Percentiles rank a stretch among this genome's conserved stretches.
Conservation (phyloP, 2,113 vertebrate species). For the Erythrocercus mccallii region DNA sequence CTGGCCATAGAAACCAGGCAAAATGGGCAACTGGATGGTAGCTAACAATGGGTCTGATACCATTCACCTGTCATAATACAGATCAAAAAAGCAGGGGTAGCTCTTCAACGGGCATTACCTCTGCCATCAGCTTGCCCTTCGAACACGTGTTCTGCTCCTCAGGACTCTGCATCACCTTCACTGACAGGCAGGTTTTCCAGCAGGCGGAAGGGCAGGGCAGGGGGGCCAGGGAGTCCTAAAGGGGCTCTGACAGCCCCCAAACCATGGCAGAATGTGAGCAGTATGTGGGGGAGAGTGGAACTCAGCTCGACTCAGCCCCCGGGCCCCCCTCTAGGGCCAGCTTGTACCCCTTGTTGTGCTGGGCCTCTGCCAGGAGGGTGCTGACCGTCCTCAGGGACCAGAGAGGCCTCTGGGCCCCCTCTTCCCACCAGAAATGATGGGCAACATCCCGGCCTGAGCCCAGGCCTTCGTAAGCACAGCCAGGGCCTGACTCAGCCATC, state of each 20-base stretch:
- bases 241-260: neutral
- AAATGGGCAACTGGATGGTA: neutral
- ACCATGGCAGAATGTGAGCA: fast-evolving
- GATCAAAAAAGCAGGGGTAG: neutral
- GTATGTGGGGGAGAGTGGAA: fast-evolving
- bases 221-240: neutral
- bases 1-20: neutral
- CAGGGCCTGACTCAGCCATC: neutral
- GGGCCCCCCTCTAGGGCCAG: neutral
- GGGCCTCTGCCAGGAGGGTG: neutral
- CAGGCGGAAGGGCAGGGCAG: neutral
- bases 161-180: neutral
- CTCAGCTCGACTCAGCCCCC: fast-evolving
- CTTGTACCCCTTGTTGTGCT: fast-evolving
- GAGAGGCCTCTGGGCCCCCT: neutral
- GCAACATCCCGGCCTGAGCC: neutral
- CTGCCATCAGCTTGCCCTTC: neutral
- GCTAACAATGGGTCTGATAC: neutral
- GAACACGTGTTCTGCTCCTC: fast-evolving
- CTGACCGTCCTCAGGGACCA: neutral
- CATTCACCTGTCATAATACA: neutral
- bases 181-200: neutral
- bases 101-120: neutral
- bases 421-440: neutral
- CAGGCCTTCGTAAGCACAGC: neutral